Conservation (phyloP, 2,888 invertebrate genomes). For the Sinelater perroti region DNA sequence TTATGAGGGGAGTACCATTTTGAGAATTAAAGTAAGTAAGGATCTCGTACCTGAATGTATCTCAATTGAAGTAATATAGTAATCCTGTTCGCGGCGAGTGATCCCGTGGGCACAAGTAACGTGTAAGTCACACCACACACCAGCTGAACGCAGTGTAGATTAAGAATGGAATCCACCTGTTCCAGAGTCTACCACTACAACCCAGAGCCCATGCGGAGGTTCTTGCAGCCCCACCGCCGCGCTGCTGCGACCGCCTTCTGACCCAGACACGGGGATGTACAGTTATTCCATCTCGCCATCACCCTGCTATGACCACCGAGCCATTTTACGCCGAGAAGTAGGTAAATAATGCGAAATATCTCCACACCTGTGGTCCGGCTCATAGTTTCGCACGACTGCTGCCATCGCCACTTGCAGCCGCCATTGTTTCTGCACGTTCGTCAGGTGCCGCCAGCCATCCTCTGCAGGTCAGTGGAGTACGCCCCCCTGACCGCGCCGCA, state of each 20-base stretch:
- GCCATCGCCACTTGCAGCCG: constrained; percentile 39
- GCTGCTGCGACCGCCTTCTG: constrained; percentile 62
- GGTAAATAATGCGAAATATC: constrained; percentile 53
- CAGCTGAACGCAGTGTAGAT: constrained; percentile 45
- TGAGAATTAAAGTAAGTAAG: background rate
- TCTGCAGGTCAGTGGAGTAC: constrained; percentile 45
- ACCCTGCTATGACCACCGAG: constrained; percentile 43
- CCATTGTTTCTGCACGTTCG: constrained; percentile 40
- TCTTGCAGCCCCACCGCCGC: constrained; percentile 49
- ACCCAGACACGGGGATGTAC: constrained; percentile 66
- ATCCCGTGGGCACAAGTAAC: constrained; percentile 28
- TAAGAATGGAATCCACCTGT: constrained; percentile 64
- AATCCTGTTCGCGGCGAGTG: constrained; percentile 33
- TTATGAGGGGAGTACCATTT: background rate
- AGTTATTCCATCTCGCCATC: constrained; percentile 62
- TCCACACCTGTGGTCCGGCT: constrained; percentile 48
- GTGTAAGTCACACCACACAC: constrained; percentile 35
- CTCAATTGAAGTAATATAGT: constrained; percentile 13
- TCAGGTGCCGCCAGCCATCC: constrained; percentile 37
- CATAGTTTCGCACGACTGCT: constrained; percentile 39
- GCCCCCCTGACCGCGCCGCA: constrained; percentile 30
- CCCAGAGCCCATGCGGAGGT: constrained; percentile 46
- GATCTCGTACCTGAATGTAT: constrained; percentile 17
- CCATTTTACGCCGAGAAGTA: constrained; percentile 50
- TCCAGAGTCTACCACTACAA: constrained; percentile 51